These are phyloP conservation scores for Phania funesta DNA, from an alignment of 2,888 invertebrate genomes.

Conservation along the genomic window DNA sequence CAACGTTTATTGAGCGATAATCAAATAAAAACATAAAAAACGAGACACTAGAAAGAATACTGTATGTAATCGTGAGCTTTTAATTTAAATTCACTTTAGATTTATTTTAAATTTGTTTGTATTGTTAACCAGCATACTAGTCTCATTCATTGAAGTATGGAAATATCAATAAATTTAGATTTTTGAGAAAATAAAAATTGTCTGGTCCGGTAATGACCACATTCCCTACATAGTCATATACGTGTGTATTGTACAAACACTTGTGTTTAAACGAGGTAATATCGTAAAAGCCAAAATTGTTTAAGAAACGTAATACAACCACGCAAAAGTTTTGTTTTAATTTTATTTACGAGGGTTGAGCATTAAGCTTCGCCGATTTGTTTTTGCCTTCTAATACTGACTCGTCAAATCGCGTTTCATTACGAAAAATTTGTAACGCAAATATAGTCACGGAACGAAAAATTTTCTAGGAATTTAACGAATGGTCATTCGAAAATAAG, in stretches of 20 bases:
- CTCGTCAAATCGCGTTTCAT: no score
- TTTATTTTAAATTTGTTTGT: slow-evolving; percentile 29
- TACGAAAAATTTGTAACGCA: no score
- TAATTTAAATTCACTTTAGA: slow-evolving; percentile 51
- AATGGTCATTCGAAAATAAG: no score
- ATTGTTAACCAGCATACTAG: slow-evolving; percentile 48
- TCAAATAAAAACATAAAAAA: slow-evolving; percentile 12
- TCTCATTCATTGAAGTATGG: slow-evolving; percentile 46
- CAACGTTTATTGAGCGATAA: slow-evolving; percentile 61
- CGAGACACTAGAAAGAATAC: neutral
- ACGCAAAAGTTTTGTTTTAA: slow-evolving; percentile 38
- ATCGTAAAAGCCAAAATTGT: slow-evolving; percentile 1
- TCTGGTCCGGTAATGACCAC: slow-evolving; percentile 23
- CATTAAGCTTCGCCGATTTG: no score
- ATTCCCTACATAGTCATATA: slow-evolving; percentile 1
- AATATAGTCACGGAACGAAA: no score
- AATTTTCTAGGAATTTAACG: no score
- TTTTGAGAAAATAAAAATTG: neutral
- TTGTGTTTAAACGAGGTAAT: slow-evolving; percentile 31
- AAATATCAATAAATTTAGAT: slow-evolving; percentile 51
- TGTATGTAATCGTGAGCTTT: slow-evolving; percentile 41
- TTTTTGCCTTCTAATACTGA: no score
- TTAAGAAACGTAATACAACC: slow-evolving; percentile 35
- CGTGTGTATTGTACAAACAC: slow-evolving; percentile 5
- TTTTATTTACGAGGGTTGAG: slow-evolving; percentile 24